A percentile compares a stretch with the other conserved stretches of the same genome.
Evolutionary conservation across 2,797 vertebrate species (phyloP).

Genomic region (Linurgus olivaceus): DNA sequence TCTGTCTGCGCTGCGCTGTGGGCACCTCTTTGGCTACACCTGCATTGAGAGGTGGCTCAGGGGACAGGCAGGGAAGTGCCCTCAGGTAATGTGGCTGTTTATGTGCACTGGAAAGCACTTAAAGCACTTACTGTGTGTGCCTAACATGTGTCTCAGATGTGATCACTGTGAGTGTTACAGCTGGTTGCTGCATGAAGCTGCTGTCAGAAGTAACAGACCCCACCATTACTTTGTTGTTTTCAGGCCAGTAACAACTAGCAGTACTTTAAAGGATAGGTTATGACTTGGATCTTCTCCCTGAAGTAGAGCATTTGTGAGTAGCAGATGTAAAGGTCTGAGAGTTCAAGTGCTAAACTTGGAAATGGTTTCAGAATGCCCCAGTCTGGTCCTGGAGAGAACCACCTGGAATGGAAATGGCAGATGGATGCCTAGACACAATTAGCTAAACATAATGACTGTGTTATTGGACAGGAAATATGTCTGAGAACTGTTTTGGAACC

Average conservation of each 20-base stretch:
- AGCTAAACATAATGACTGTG: background rate
- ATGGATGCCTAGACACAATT: background rate
- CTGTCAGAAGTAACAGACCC: background rate
- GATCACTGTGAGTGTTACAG: background rate
- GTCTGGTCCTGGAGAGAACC: background rate
- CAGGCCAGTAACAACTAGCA: background rate
- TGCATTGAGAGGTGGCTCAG: constrained; percentile 93
- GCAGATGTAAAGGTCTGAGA: background rate
- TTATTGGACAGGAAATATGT: background rate
- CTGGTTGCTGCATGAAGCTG: background rate
- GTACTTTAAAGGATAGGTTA: background rate
- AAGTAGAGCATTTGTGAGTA: background rate
- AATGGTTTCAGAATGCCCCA: background rate
- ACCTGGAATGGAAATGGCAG: background rate
- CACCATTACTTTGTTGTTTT: background rate
- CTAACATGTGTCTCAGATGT: background rate
- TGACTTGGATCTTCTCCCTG: background rate
- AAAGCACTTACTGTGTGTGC: background rate
- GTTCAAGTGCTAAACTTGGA: background rate
- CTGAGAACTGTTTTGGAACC: background rate
- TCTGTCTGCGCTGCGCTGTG: constrained; percentile 89
- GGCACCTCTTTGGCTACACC: constrained; percentile 90
- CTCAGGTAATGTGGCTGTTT: constrained; percentile 82
- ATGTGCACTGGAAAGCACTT: background rate
- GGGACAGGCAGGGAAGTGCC: constrained; percentile 89